These are phyloP conservation scores for Spheniscus mendiculus DNA, from an alignment of 2,113 vertebrate genomes.

Conservation along the genomic window DNA sequence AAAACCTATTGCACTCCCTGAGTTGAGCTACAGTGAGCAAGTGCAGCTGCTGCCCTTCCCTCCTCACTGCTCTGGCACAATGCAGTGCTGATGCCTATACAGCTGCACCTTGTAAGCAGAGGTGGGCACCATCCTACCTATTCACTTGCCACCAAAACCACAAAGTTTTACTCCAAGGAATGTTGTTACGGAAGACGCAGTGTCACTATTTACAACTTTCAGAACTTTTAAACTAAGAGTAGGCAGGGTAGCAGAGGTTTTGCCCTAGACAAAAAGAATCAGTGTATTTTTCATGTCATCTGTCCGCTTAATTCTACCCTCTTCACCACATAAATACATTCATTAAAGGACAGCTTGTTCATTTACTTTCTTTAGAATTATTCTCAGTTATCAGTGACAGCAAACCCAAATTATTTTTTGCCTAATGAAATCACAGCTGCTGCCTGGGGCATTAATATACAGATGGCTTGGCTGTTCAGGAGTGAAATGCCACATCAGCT, in stretches of 20 bases:
- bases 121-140: neutral
- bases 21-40: neutral
- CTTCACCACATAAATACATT: neutral
- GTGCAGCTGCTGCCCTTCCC: neutral
- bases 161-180: neutral
- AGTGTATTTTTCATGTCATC: neutral
- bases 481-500: neutral
- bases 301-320: neutral
- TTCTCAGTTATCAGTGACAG: neutral
- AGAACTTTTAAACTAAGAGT: neutral
- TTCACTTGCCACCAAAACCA: neutral
- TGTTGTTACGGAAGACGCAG: neutral
- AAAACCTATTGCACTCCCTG: neutral
- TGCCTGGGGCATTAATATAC: neutral
- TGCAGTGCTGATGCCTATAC: rapidly evolving
- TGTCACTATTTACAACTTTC: neutral
- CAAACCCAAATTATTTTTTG: neutral
- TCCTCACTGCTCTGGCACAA: neutral
- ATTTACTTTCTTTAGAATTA: neutral
- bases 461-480: neutral
- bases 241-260: neutral
- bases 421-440: neutral
- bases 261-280: neutral
- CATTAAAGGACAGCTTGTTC: neutral
- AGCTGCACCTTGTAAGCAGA: neutral